Conservation (phyloP, 1,140 invertebrate genomes). For the Atopsyche davidsoni region DNA sequence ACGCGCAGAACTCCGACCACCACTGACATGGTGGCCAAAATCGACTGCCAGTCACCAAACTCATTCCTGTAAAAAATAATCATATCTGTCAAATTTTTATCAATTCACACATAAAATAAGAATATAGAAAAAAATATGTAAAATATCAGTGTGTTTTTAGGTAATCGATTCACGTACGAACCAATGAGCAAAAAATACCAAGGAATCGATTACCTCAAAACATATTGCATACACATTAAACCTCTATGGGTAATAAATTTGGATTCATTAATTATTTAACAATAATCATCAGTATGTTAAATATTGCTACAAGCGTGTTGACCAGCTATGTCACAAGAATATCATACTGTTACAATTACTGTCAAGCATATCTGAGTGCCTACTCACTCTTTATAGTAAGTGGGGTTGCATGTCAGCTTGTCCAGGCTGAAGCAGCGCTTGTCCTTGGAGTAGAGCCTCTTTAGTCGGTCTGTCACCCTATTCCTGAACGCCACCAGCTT, state of each 20-base stretch:
- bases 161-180: too few species aligned
- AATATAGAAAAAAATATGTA: too few species aligned
- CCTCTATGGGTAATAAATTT: not conserved
- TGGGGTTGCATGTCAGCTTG: not conserved
- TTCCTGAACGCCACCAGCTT: not conserved
- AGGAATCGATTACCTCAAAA: too few species aligned
- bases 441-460: not conserved
- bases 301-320: not conserved
- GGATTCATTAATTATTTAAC: not conserved
- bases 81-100: too few species aligned
- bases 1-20: too few species aligned
- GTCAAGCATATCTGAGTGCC: not conserved
- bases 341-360: not conserved
- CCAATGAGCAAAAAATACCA: too few species aligned
- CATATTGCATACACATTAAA: too few species aligned
- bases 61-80: too few species aligned
- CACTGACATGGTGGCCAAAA: not conserved
- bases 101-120: too few species aligned
- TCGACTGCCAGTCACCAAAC: too few species aligned
- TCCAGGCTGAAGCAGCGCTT: not conserved
- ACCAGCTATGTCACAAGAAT: not conserved
- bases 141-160: too few species aligned
- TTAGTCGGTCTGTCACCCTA: not conserved
- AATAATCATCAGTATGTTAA: not conserved
- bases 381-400: not conserved